Base-by-base conservation (phyloP, 1,140 invertebrate genomes). In the Tetranychus cinnabarinus region DNA sequence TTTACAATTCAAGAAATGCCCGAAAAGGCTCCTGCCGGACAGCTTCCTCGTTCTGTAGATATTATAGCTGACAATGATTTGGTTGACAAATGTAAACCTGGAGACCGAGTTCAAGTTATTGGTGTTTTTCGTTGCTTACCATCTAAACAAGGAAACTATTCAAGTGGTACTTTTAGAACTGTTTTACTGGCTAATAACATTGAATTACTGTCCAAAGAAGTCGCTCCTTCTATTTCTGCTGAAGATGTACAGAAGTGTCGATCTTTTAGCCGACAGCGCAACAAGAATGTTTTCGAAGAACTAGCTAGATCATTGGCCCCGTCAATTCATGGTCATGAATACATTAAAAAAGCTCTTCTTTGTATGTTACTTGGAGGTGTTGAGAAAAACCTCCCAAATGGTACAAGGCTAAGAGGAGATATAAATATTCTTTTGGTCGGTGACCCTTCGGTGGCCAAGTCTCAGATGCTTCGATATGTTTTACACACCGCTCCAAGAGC, bases 1-100 rank as follows among this genome's bases (percentile, higher is more conserved):
- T 76, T 98, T 36, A 86, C 85, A 42, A 88, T 99, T 66, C 95
- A 97, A 78, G 96, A 99, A 78, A 95, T 99, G 87, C 95, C 96
- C 0, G 96, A 99, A 73, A 90, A 92, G 71, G 88, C 96, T 3
- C 96, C 96, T 0, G 87, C 92, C 23, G 90, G 78, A 64, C 66
- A 70, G 37, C 73, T 98, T 64, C 95, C 96, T 1, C 78, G 96
- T 34, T 86, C 86, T 66, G 82, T 98, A 10, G 93, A 98, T 72
- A 79, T 99, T 54, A 81, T 98, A 62, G 84, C 85, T 64, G 96
- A 99, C 73, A 85, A 96, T 74, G 96, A 99, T 76, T 77, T 99
- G 1, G 93, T 97, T 2, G 95, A 99, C 73, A 73, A 73, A 39
- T 96, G 89, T 71, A 93, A 98, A 74, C 93, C 95, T 35, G 96